Evolutionary conservation across 1,140 invertebrate genomes (phyloP), one percentile per base, ranked within the genome.

Genomic region (Sarcophaga bullata): DNA sequence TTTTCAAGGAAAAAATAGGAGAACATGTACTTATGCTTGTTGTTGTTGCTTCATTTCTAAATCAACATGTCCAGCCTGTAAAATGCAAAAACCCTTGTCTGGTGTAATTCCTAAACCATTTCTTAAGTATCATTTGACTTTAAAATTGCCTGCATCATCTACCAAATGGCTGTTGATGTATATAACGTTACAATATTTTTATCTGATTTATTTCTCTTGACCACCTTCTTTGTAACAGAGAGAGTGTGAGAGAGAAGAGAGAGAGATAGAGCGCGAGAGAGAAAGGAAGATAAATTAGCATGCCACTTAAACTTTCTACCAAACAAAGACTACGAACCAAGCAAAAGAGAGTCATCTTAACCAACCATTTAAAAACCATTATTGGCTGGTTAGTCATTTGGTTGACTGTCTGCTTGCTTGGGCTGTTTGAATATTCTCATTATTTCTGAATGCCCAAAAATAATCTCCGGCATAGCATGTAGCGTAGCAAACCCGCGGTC

Each of bases 161-260:
- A 19, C 19, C n/a, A 68, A 68, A 19, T 19, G 62, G 10, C 62
- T 68, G 62, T 25, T 68, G 17, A 17, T 68, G n/a, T 68, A 68
- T 68, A 68, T n/a, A 68, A 25, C n/a, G n/a, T 68, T 68, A 25
- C 17, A 25, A 68, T 1, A 37, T 19, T 68, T 68, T 68, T 68
- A 68, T 68, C 10, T 68, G 62, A 68, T 68, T 68, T 68, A 19
- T 68, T 68, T 68, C n/a, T 19, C 17, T 68, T 68, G 62, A 68
- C 62, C n/a, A n/a, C 19, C 62, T 19, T 37, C 25, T 37, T 19
- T 68, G 9, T 68, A n/a, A n/a, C n/a, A n/a, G n/a, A n/a, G n/a
- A n/a, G n/a, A n/a, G n/a, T n/a, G n/a, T n/a, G n/a, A n/a, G n/a
- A n/a, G n/a, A n/a, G n/a, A n/a, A n/a, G 15, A 8, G 19, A 68